Evolutionary conservation across 2,113 vertebrate species (phyloP), one percentile per base, ranked within the genome.

Genomic region (Nesogale talazaci): DNA sequence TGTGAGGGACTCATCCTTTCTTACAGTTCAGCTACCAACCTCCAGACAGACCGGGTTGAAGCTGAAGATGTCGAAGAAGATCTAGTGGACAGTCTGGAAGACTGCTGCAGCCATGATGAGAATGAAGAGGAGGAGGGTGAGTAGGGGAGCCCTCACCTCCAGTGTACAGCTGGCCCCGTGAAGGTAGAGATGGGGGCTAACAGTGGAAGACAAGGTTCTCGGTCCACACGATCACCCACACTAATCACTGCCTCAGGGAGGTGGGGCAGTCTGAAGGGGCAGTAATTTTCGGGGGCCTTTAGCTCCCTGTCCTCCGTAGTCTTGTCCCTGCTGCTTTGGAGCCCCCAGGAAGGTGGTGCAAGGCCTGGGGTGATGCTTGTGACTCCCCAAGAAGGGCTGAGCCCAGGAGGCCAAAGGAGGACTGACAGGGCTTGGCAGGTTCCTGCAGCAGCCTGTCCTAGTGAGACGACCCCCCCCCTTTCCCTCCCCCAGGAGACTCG

Each of bases 1-100:
- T n/a, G n/a, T 12, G 42, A 1, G 25, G 52, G 17, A 7, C 75
- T 63, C 56, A 77, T 90, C 86, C 84, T 91, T 90, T 87, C 82
- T 94, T 93, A 59, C 14, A 97, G 97, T 88, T 96, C 93, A 88
- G 7, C 94, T 92, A 34, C 91, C 95, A 94, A 96, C n/a, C 76
- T 2, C 0, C 94, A 31, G n/a, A 91, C 95, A 89, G 89, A 96
- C 56, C 89, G 0, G 0, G 92, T 12, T 84, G 97, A 97, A 38
- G 96, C 95, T 16, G 97, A 97, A 74, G 97, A 96, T 81, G 89
- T 40, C 1, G 99, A 99, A 91, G 99, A 99, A 91, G 99, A 99
- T 88, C 97, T 99, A 77, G 97, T 97, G 16, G 98, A 98, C 91
- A 98, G 98, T 90, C 93, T 99, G 93, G 98, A 99, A 0, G 98